Percentiles rank a stretch among this genome's conserved stretches.
These are phyloP conservation scores for Lepisosteus oculatus DNA, from an alignment of 2,113 vertebrate genomes.

Conservation along the genomic window DNA sequence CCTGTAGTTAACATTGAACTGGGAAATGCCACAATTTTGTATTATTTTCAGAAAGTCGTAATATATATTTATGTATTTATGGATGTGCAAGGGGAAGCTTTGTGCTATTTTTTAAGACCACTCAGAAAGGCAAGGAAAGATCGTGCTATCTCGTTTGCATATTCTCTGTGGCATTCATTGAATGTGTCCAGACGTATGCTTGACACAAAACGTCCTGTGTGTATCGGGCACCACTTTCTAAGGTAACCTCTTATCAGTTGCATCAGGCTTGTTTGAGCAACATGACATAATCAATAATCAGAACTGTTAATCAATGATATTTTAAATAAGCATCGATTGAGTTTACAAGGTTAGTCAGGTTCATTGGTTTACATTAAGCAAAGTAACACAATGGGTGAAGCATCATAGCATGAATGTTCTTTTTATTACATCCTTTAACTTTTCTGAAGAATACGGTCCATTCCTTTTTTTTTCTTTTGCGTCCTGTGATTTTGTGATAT, in stretches of 20 bases:
- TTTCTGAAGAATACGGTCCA: background rate
- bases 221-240: conserved; percentile 48
- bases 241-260: conserved; percentile 62
- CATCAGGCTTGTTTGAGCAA: conserved; percentile 64
- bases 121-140: background rate
- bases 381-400: conserved; percentile 68
- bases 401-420: conserved; percentile 39
- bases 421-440: conserved; percentile 26
- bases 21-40: no score
- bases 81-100: conserved; percentile 20
- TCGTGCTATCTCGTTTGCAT: conserved; percentile 2
- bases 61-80: conserved; percentile 16
- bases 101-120: background rate
- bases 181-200: conserved; percentile 20
- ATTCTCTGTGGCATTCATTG: conserved; percentile 22
- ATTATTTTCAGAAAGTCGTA: no score
- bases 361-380: conserved; percentile 73
- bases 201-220: conserved; percentile 21
- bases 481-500: background rate
- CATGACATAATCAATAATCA: conserved; percentile 75
- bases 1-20: conserved; percentile 11
- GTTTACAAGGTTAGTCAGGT: conserved; percentile 71
- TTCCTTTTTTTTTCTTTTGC: background rate
- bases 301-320: conserved; percentile 77
- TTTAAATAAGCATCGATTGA: conserved; percentile 74